Percentiles rank a stretch among this genome's conserved stretches.
These are phyloP conservation scores for Tenthredo scrophulariae DNA, from an alignment of 2,888 invertebrate genomes.

Conservation along the genomic window DNA sequence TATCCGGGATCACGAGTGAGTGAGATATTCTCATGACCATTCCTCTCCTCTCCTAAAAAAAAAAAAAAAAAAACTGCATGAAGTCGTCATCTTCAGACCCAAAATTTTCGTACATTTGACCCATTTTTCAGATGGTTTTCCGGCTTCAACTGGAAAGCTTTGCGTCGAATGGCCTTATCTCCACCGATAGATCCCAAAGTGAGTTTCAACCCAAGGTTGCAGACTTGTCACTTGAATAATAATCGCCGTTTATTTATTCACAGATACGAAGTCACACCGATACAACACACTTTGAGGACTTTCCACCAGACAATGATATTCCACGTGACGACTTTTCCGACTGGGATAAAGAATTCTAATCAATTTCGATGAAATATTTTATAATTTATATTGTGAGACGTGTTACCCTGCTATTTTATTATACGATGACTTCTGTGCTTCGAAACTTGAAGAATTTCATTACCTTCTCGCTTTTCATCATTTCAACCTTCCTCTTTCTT, in stretches of 20 bases:
- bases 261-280: slow-evolving; percentile 85
- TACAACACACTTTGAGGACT: slow-evolving; percentile 92
- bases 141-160: slow-evolving; percentile 93
- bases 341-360: slow-evolving; percentile 93
- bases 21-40: slow-evolving; percentile 53
- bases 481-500: background rate
- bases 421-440: background rate
- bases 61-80: too few species aligned
- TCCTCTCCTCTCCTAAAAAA: background rate
- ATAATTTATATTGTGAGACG: background rate
- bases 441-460: background rate
- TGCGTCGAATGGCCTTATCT: slow-evolving; percentile 84
- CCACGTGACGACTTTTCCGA: slow-evolving; percentile 94
- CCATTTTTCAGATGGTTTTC: slow-evolving; percentile 93
- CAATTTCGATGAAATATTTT: background rate
- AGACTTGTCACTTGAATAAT: background rate
- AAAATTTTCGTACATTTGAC: too few species aligned
- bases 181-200: slow-evolving; percentile 88
- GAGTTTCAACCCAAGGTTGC: slow-evolving; percentile 57
- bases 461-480: background rate
- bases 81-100: too few species aligned
- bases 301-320: slow-evolving; percentile 89
- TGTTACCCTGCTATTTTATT: background rate
- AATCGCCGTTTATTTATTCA: slow-evolving; percentile 13
- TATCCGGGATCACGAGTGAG: slow-evolving; percentile 90